phyloP scores from a whole-genome alignment of 1,140 invertebrate genomes.

The Procambarus clarkii region DNA sequence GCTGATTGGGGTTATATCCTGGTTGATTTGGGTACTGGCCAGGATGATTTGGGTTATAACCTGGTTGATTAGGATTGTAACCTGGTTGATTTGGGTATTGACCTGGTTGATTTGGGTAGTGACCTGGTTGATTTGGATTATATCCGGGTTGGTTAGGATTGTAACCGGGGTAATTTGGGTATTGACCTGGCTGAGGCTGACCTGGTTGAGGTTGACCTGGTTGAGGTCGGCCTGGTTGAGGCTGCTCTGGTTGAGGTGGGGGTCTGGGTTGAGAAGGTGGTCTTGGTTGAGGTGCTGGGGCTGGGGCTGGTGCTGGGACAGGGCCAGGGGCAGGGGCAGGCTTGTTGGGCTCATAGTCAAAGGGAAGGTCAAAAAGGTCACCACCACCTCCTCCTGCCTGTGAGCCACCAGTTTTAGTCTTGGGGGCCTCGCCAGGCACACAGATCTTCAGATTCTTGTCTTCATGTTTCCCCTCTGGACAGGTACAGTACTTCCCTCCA shows the following conservation, averaged over 20 bases:
- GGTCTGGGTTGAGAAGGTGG: slow-evolving; percentile 47
- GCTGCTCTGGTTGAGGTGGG: slow-evolving; percentile 57
- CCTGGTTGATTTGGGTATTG: slow-evolving; percentile 60
- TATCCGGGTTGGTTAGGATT: slow-evolving; percentile 68
- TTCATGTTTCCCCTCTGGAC: slow-evolving; percentile 63
- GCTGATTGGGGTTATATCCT: not conserved
- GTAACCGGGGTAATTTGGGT: slow-evolving; percentile 30
- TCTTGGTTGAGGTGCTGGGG: slow-evolving; percentile 20
- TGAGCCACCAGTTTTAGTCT: slow-evolving; percentile 14
- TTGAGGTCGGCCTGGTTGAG: slow-evolving; percentile 63
- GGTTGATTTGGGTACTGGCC: slow-evolving; percentile 31
- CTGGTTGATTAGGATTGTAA: slow-evolving; percentile 58
- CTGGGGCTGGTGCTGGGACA: slow-evolving; percentile 30
- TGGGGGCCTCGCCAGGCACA: slow-evolving; percentile 37
- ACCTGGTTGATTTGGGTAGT: slow-evolving; percentile 68
- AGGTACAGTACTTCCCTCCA: slow-evolving; percentile 53
- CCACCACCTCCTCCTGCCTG: slow-evolving; percentile 3
- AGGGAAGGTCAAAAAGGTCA: slow-evolving; percentile 48
- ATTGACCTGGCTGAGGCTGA: slow-evolving; percentile 56
- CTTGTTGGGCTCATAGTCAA: slow-evolving; percentile 50
- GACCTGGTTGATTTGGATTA: slow-evolving; percentile 69
- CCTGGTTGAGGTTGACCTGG: slow-evolving; percentile 59
- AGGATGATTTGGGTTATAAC: slow-evolving; percentile 17
- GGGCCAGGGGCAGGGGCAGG: slow-evolving; percentile 34
- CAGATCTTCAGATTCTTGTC: slow-evolving; percentile 57